Conservation (phyloP, 2,888 invertebrate species). For the Tricholauxania praeusta region DNA sequence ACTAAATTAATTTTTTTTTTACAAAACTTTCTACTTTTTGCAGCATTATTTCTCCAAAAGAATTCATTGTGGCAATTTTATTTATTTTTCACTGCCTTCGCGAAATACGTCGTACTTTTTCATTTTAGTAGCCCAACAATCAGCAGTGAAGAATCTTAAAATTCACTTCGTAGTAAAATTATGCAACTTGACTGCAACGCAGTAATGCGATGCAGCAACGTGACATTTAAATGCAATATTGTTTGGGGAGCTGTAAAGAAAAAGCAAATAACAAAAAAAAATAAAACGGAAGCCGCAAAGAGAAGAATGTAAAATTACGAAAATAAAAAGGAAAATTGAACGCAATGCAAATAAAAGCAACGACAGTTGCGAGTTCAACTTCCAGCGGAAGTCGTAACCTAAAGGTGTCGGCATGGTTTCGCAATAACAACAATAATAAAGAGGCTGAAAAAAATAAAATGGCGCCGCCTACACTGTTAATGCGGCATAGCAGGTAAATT, state of each 20-base stretch:
- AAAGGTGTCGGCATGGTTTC: conserved; percentile 22
- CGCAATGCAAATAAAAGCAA: neutral
- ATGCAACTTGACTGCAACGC: conserved; percentile 12
- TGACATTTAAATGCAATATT: conserved; percentile 24
- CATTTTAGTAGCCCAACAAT: conserved; percentile 16
- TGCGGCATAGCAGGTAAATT: conserved; percentile 13
- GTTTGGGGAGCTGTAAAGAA: conserved; percentile 2
- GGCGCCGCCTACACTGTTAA: conserved; percentile 14
- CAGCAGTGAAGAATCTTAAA: conserved; percentile 6
- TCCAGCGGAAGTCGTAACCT: conserved; percentile 20
- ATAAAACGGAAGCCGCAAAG: neutral
- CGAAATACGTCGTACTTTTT: conserved; percentile 13
- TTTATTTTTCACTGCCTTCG: neutral
- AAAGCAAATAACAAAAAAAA: conserved; percentile 3
- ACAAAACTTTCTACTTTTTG: neutral
- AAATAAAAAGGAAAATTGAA: neutral
- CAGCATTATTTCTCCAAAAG: neutral
- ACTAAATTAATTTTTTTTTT: too few species aligned
- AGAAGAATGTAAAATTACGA: neutral
- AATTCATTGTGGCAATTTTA: neutral
- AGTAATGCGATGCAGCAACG: conserved; percentile 11
- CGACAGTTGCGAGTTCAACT: conserved; percentile 11
- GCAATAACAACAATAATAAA: conserved; percentile 1
- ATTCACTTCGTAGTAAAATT: neutral
- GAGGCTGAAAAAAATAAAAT: neutral